Base-by-base conservation (phyloP, 2,888 invertebrate species). In the Cyaniris semiargus region DNA sequence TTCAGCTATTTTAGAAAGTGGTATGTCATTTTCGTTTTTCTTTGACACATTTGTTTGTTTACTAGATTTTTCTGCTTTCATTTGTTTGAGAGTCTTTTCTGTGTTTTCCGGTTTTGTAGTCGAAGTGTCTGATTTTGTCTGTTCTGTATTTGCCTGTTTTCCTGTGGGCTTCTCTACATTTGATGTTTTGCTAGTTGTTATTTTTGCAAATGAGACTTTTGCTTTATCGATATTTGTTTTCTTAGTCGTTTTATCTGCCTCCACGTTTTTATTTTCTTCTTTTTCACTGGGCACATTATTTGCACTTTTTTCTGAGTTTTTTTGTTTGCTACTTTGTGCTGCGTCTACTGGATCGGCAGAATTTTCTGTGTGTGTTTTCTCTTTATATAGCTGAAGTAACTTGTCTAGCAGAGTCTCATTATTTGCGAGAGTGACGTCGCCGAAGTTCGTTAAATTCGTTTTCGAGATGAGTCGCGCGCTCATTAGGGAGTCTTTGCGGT, bases 401-500 rank as follows among this genome's bases (percentile, higher is more conserved):
- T 74, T 74, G 27, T 74, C 74, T 7, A 74, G 5, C 23, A 74
- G 13, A 5, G 74, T 74, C 48, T 74, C 74, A 53, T 74, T 74
- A 74, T 74, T 48, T 1, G 53, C 74, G 15, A 74, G 48, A 23
- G 74, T 53, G 5, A 74, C 74, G 27, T 74, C 74, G 8, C 74
- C 74, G 6, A 53, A 74, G 27, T 74, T 74, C 15, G 74, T 74
- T 27, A 74, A 53, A 53, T 74, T 53, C 1, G 74, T 53, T 18
- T 74, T 74, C 5, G 74, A 74, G 18, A 74, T 53, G 23, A 74
- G 74, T 1, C 74, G 74, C 21, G 74, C 74, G 48, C 74, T 74
- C 74, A 74, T 74, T 27, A 74, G 53, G 2, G 74, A 74, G 48
- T 74, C 74, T 53, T 74, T 74, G 53, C 74, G 74, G 18, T 74